These are phyloP conservation scores for Danionella cerebrum DNA, from an alignment of 2,113 vertebrate species.

Conservation along the genomic window DNA sequence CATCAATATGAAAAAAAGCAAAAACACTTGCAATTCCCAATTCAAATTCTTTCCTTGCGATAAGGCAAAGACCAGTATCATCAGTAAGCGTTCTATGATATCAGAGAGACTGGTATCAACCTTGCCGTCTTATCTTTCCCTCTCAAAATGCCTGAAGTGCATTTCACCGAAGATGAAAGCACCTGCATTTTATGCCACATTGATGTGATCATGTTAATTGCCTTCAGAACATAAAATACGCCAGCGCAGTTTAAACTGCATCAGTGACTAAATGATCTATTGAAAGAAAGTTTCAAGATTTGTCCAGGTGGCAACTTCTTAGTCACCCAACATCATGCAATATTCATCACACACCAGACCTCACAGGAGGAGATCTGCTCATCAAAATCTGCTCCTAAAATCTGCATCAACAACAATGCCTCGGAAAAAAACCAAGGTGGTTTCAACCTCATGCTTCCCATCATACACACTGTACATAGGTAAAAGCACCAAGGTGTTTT, in stretches of 20 bases:
- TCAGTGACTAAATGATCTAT: neutral
- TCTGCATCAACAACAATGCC: neutral
- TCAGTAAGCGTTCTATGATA: slow-evolving; percentile 7
- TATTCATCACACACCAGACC: neutral
- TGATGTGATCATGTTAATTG: slow-evolving; percentile 22
- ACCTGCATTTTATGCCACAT: slow-evolving; percentile 1
- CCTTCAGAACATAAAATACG: neutral
- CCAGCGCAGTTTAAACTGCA: neutral
- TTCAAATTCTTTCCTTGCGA: slow-evolving; percentile 9
- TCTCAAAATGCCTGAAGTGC: neutral
- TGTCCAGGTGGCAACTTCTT: neutral
- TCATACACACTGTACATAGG: neutral
- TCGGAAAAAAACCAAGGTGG: too few relatives aligned
- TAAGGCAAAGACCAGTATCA: neutral
- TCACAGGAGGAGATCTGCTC: neutral
- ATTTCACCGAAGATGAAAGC: slow-evolving; percentile 22
- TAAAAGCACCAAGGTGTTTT: neutral
- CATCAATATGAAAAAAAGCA: neutral
- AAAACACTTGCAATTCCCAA: neutral
- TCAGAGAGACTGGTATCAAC: too few relatives aligned
- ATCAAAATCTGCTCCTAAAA: neutral
- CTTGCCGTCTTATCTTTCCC: neutral
- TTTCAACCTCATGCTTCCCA: too few relatives aligned
- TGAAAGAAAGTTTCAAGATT: neutral
- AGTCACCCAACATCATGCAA: neutral